Evolutionary conservation across 2,113 vertebrate species (phyloP).

Genomic region (Corythaeola cristata): DNA sequence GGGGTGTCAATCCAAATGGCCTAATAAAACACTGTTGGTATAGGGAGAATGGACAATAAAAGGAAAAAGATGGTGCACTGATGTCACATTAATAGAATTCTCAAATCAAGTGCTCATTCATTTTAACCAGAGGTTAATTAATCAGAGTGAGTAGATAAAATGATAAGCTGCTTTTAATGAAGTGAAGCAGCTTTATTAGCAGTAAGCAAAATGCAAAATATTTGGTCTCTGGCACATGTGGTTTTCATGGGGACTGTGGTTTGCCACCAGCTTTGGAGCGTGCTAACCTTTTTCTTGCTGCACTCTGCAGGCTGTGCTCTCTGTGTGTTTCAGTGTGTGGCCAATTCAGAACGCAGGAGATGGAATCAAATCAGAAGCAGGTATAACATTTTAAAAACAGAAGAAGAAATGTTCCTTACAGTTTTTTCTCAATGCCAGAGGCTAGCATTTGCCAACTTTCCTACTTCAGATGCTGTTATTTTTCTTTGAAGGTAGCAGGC

Average conservation of each 20-base stretch:
- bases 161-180: constrained; percentile 70
- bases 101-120: constrained; percentile 60
- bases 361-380: neutral
- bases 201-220: constrained; percentile 58
- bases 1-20: fast-evolving
- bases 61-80: neutral
- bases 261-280: neutral
- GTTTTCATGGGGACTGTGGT: constrained; percentile 11
- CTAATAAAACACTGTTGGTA: neutral
- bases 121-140: constrained; percentile 70
- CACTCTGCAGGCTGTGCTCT: neutral
- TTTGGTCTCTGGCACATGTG: constrained; percentile 43
- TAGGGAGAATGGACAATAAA: neutral
- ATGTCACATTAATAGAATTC: constrained; percentile 38
- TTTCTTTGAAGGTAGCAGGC: neutral
- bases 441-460: neutral
- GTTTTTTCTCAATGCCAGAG: neutral
- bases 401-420: neutral
- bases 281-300: neutral
- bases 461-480: neutral
- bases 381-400: neutral
- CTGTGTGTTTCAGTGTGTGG: neutral
- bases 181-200: constrained; percentile 60
- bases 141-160: constrained; percentile 65
- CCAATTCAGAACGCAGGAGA: neutral